These are phyloP conservation scores for Leptopilina clavipes DNA, from an alignment of 1,140 invertebrate species.

Conservation along the genomic window DNA sequence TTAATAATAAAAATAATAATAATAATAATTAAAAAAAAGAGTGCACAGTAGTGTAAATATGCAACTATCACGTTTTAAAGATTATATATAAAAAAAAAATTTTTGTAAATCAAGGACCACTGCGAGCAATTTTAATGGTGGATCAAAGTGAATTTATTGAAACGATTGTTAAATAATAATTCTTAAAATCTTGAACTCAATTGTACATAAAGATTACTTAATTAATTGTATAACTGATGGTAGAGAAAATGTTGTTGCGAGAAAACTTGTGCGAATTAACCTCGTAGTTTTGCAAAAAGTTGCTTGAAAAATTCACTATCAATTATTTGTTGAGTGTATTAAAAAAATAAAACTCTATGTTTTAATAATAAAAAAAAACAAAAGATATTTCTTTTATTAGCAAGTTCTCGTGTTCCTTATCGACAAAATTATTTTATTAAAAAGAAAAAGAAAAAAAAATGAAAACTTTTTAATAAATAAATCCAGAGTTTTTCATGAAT, in stretches of 20 bases:
- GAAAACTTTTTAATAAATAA: no score
- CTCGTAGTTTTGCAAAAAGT: slow-evolving; percentile 58
- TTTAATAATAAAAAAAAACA: slow-evolving; percentile 60
- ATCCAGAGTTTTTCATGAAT: slow-evolving; percentile 74
- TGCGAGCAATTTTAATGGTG: slow-evolving; percentile 58
- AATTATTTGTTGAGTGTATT: slow-evolving; percentile 70
- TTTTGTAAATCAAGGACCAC: slow-evolving; percentile 67
- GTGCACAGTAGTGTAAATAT: slow-evolving; percentile 62
- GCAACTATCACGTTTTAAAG: slow-evolving; percentile 58
- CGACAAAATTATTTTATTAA: not conserved
- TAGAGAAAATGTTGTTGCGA: slow-evolving; percentile 59
- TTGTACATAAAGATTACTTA: slow-evolving; percentile 68
- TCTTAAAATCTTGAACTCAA: slow-evolving; percentile 56
- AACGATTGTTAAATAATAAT: slow-evolving; percentile 61
- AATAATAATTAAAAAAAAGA: slow-evolving; percentile 46
- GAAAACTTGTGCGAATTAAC: slow-evolving; percentile 53
- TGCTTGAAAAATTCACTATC: slow-evolving; percentile 63
- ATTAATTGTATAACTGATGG: slow-evolving; percentile 59
- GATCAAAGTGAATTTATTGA: slow-evolving; percentile 63
- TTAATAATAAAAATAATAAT: slow-evolving; percentile 20
- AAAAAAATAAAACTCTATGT: slow-evolving; percentile 72
- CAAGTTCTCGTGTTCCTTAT: not conserved
- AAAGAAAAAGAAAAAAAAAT: no score
- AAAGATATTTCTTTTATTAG: not conserved
- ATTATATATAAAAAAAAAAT: slow-evolving; percentile 42